Base-by-base conservation (phyloP, 2,797 vertebrate species). In the Tauraco hartlaubi region DNA sequence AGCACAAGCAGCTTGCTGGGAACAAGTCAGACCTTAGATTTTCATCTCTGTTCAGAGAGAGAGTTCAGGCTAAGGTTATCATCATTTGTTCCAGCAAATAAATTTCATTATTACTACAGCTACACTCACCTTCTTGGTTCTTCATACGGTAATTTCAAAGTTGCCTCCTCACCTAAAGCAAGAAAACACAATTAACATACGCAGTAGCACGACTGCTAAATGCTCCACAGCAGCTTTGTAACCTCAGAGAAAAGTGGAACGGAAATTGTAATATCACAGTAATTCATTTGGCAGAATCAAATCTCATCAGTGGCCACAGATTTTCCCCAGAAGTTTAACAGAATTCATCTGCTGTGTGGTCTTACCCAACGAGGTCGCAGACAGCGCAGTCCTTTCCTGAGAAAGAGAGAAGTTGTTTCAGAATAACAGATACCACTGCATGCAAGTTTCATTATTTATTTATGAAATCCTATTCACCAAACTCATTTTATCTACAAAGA, bases 1-100 rank as follows among this genome's bases (percentile, higher is more conserved):
- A 62, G 29, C 8, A 68, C 6, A 95, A 39, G 15, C 19, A 51
- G 59, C 11, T 49, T 61, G 20, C 74, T 29, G 6, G 82, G 91
- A 97, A 96, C 87, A 96, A 94, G 80, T 98, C 98, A 98, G 98
- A 98, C 94, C 96, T 97, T 96, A 95, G 77, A 61, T 62, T 88
- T 67, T 97, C 98, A 98, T 98, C 98, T 98, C 92, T 83, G 11
- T 82, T 98, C 98, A 98, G 98, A 96, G 96, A 98, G 98, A 98
- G 98, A 98, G 98, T 98, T 98, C 98, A 98, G 98, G 96, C 68
- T 80, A 95, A 92, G 79, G 88, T 78, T 97, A 96, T 98, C 98
- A 98, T 98, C 98, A 98, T 73, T 37, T 85, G 62, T 97, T 97
- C 97, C 96, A 78, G 56, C n/a, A 54, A 83, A 46, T 22, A 11